A percentile compares a stretch with the other conserved stretches of the same genome.
Conservation (phyloP, 2,888 invertebrate genomes). For the Ametastegia equiseti region DNA sequence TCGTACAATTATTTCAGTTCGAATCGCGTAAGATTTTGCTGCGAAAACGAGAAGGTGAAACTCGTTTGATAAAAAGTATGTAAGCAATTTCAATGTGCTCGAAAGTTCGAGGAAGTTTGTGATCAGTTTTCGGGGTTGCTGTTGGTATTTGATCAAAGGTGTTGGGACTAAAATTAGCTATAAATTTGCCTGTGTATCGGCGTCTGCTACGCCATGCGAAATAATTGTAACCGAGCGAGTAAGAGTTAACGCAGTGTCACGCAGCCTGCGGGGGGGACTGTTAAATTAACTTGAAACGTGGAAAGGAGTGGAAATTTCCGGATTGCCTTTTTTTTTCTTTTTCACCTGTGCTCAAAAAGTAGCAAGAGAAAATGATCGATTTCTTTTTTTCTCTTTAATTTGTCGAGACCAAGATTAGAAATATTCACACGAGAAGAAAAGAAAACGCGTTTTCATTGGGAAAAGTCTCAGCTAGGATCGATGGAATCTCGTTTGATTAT, state of each 20-base stretch:
- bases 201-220: slow-evolving; percentile 12
- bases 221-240: slow-evolving; percentile 30
- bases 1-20: too few relatives aligned
- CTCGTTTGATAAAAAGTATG: background rate
- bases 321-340: too few relatives aligned
- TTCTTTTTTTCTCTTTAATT: too few relatives aligned
- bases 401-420: too few relatives aligned
- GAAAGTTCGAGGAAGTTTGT: background rate
- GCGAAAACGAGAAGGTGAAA: background rate
- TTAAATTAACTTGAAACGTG: slow-evolving; percentile 17
- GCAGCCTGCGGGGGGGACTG: background rate
- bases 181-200: background rate
- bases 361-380: too few relatives aligned
- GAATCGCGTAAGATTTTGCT: background rate
- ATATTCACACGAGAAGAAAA: too few relatives aligned
- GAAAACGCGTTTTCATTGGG: too few relatives aligned
- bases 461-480: too few relatives aligned
- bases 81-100: background rate
- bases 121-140: background rate
- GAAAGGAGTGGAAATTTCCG: background rate
- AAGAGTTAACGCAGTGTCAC: background rate
- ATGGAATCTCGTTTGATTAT: too few relatives aligned
- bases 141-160: slow-evolving; percentile 6
- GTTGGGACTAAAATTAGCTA: background rate
- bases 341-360: too few relatives aligned